These are phyloP conservation scores for Pterostichus madidus DNA, from an alignment of 2,888 invertebrate species.

Conservation along the genomic window DNA sequence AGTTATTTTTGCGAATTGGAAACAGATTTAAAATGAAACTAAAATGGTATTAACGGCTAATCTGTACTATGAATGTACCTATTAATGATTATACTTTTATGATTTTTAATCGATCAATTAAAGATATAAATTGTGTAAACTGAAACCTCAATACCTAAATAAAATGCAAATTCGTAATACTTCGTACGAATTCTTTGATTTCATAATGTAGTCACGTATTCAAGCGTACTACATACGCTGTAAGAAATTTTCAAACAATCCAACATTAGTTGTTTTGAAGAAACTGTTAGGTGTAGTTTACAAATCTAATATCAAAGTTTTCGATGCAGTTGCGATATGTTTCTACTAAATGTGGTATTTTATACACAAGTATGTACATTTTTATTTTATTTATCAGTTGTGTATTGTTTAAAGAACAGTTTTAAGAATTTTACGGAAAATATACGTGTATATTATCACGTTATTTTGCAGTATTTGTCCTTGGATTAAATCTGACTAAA, in stretches of 20 bases:
- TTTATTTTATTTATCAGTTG: conserved; percentile 6
- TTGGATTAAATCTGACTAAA: too few species aligned
- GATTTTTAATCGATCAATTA: background rate
- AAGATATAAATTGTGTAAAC: background rate
- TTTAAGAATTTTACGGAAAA: background rate
- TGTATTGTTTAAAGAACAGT: conserved; percentile 11
- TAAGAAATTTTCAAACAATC: conserved; percentile 32
- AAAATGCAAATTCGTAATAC: conserved; percentile 53
- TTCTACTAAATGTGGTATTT: conserved; percentile 46
- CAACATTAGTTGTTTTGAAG: conserved; percentile 37
- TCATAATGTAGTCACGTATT: conserved; percentile 49
- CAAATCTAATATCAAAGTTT: background rate
- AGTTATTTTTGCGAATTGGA: too few species aligned
- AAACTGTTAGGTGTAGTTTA: conserved; percentile 50
- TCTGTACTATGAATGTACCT: too few species aligned
- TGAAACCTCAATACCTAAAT: conserved; percentile 58
- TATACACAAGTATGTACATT: conserved; percentile 58
- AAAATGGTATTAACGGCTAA: too few species aligned
- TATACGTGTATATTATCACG: too few species aligned
- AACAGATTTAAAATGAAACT: too few species aligned
- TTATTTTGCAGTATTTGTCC: too few species aligned
- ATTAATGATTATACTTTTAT: too few species aligned
- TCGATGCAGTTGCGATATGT: conserved; percentile 15
- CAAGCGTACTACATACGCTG: conserved; percentile 27
- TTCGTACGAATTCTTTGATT: conserved; percentile 29